Evolutionary conservation across 2,797 vertebrate species (phyloP), one percentile per base, ranked within the genome.

Genomic region (Anableps anableps): DNA sequence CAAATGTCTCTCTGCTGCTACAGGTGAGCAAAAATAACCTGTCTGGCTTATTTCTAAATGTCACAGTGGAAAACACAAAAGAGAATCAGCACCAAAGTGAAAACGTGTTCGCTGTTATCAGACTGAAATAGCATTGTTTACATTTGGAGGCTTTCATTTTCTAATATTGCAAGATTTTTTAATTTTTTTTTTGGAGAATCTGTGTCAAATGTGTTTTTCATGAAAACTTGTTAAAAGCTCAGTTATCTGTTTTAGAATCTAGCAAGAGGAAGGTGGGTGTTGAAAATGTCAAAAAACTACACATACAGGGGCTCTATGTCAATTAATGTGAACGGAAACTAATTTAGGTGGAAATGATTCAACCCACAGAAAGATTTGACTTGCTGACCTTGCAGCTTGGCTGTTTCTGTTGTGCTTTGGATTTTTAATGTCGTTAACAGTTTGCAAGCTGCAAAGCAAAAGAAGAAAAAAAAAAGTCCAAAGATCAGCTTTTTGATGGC

Each of bases 1-100:
- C 26, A 90, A 90, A 91, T 85, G 80, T 85, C 50, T 88, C 11
- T 81, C 80, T 53, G 29, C 74, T 80, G 82, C 74, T 48, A 77
- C 82, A 88, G 80, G 84, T 88, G 83, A 88, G 81, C 81, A 87
- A 88, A 88, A 90, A 90, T 72, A 85, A 76, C 16, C 74, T 76
- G 55, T 75, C 88, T 1, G 73, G 80, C 82, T 87, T 80, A 41
- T 78, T 83, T 82, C 78, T 80, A 94, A 94, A 95, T 91, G 92
- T 93, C 93, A 94, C 77, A 1, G 74, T 80, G 90, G 85, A 91
- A 92, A 90, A n/a, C 45, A 64, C 0, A 66, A 66, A 79, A n/a
- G 77, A 23, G 36, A 82, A 31, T 77, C 75, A 77, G 85, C 53
- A 82, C 50, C 81, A 29, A 76, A 36, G 60, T 51, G 45, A 82